Percentiles rank a stretch among this genome's conserved stretches.
These are phyloP conservation scores for Hedychridium roseum DNA, from an alignment of 2,888 invertebrate genomes.

Conservation along the genomic window DNA sequence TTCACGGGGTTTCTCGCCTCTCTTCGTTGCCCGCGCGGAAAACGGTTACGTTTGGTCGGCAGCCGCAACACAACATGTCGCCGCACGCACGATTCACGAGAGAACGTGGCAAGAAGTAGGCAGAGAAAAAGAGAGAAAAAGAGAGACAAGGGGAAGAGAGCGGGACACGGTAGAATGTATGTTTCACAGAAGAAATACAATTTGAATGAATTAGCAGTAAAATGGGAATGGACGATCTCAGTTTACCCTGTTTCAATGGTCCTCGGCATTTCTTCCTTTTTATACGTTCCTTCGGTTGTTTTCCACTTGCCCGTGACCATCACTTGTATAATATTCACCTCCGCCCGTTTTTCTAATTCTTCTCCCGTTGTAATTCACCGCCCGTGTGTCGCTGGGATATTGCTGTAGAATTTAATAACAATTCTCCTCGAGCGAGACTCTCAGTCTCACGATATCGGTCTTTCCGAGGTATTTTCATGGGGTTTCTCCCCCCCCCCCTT, in stretches of 20 bases:
- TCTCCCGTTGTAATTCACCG: no score
- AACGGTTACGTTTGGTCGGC: no score
- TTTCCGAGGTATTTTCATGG: conserved; percentile 9
- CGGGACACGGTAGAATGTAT: conserved; percentile 52
- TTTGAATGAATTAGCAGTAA: conserved; percentile 63
- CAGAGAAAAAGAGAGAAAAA: conserved; percentile 17
- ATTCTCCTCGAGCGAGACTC: no score
- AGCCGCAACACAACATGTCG: conserved; percentile 14
- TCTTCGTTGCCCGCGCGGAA: background rate
- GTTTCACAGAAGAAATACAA: conserved; percentile 60
- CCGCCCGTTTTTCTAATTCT: background rate
- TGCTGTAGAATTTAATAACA: no score
- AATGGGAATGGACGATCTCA: conserved; percentile 53
- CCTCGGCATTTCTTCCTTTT: conserved; percentile 1
- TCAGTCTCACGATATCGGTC: background rate
- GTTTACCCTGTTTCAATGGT: conserved; percentile 44
- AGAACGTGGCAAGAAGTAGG: conserved; percentile 15
- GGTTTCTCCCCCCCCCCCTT: conserved; percentile 19
- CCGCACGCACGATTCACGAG: conserved; percentile 11
- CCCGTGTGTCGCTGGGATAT: no score
- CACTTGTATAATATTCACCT: conserved; percentile 1
- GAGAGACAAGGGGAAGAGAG: conserved; percentile 32
- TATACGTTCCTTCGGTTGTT: background rate
- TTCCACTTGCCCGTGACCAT: no score
- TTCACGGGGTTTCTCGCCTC: conserved; percentile 8